Conservation (phyloP, 2,797 vertebrate genomes). For the Melanogrammus aeglefinus region DNA sequence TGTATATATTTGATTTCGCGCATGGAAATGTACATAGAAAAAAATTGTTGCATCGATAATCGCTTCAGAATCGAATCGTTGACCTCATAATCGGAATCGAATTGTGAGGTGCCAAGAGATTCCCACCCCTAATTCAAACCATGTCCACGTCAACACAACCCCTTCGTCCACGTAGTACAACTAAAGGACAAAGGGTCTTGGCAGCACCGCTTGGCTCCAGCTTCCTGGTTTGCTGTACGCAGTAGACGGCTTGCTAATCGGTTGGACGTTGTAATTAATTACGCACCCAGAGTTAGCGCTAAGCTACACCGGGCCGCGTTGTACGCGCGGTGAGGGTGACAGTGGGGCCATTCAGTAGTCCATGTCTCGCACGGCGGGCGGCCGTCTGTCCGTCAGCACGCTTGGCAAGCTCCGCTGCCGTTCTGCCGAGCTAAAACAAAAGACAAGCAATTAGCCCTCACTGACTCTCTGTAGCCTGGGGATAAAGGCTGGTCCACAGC, state of each 20-base stretch:
- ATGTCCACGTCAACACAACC: background rate
- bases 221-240: background rate
- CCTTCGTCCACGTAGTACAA: conserved; percentile 5
- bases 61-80: no score
- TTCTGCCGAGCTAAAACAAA: conserved; percentile 69
- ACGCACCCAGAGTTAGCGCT: conserved; percentile 28
- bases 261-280: conserved; percentile 29
- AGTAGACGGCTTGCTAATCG: background rate
- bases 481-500: background rate
- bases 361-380: conserved; percentile 33
- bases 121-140: no score
- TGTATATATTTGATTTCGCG: no score
- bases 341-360: conserved; percentile 45
- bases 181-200: conserved; percentile 8
- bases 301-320: conserved; percentile 31
- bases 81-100: no score
- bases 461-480: conserved; percentile 52
- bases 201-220: background rate
- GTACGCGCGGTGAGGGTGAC: conserved; percentile 33
- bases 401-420: conserved; percentile 43
- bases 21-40: no score
- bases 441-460: conserved; percentile 67
- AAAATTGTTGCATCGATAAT: no score
- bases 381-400: conserved; percentile 67
- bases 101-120: no score